Evolutionary conservation across 2,113 vertebrate genomes (phyloP), one percentile per base, ranked within the genome.

Genomic region (Zosterops hypoxanthus): DNA sequence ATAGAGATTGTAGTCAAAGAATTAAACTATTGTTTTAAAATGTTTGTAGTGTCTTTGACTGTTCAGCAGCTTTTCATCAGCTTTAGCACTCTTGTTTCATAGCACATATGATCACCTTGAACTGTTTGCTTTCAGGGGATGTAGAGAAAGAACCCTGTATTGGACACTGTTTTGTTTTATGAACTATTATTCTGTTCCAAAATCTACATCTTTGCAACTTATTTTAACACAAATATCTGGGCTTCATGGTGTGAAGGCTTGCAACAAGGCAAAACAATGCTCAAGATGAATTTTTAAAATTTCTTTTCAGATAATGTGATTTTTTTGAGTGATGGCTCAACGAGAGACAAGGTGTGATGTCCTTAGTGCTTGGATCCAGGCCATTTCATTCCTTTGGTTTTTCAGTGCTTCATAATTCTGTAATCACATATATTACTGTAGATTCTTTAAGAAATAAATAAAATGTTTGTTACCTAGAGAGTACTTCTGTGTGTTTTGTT

Each of bases 291-390:
- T 59, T 72, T 93, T 95, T 82, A 29, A 90, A 72, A n/a, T 94
- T 97, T 89, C 82, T 95, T 98, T 97, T 68, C 98, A 99, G 99
- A 99, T 97, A 99, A 99, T 95, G 99, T 99, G 49, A 97, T 99
- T 95, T 99, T 99, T 97, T 98, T 99, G 96, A 99, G 98, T 47
- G 99, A 99, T 57, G 97, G 97, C 71, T 3, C 97, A 23, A 1
- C 90, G 2, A 98, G 97, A 94, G 99, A 99, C 23, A 98, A 97
- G 94, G 81, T 31, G 10, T 99, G 98, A 99, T 59, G 46, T 44
- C 33, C 0, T 60, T 65, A 63, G 46, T 50, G 52, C 59, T 70
- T 82, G 55, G 61, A 96, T 24, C 44, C 25, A 66, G 66, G 92
- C 24, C 49, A 26, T 73, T 82, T 94, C 71, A 91, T 97, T 92